Percentiles rank a stretch among this genome's conserved stretches.
Conservation (phyloP, 2,113 vertebrate genomes). For the Nipponia nippon region DNA sequence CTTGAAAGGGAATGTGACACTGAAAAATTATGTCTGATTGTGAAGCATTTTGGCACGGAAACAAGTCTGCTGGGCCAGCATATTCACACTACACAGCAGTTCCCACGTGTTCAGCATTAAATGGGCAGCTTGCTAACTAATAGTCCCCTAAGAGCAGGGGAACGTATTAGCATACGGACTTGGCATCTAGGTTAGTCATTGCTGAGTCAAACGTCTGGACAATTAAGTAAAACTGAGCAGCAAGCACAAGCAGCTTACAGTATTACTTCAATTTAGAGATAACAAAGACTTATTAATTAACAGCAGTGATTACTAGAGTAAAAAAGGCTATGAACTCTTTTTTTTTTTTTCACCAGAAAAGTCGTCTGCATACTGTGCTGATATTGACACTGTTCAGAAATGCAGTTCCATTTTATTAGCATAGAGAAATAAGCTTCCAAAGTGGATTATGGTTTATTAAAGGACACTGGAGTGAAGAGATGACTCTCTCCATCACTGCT, state of each 20-base stretch:
- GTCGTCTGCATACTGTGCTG: not conserved
- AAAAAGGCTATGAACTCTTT: not conserved
- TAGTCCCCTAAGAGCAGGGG: not conserved
- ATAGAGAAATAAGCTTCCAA: not conserved
- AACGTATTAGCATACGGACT: not conserved
- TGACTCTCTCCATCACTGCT: not conserved
- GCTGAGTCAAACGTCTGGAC: conserved; percentile 17
- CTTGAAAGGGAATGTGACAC: not conserved
- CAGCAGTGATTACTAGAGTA: not conserved
- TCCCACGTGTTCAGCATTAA: not conserved
- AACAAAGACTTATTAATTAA: conserved; percentile 63
- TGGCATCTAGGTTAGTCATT: not conserved
- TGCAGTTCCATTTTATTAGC: not conserved
- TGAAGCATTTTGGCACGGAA: not conserved
- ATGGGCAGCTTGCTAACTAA: not conserved
- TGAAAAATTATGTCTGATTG: not conserved
- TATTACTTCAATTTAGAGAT: conserved; percentile 50
- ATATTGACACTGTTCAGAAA: not conserved
- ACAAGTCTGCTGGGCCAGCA: not conserved
- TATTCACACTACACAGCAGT: not conserved
- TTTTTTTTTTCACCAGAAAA: not conserved
- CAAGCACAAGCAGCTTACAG: not conserved
- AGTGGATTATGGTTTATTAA: not conserved
- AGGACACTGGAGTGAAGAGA: not conserved
- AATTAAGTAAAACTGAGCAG: conserved; percentile 24